phyloP scores from a whole-genome alignment of 2,888 invertebrate genomes.

The Polymixis lichenea region DNA sequence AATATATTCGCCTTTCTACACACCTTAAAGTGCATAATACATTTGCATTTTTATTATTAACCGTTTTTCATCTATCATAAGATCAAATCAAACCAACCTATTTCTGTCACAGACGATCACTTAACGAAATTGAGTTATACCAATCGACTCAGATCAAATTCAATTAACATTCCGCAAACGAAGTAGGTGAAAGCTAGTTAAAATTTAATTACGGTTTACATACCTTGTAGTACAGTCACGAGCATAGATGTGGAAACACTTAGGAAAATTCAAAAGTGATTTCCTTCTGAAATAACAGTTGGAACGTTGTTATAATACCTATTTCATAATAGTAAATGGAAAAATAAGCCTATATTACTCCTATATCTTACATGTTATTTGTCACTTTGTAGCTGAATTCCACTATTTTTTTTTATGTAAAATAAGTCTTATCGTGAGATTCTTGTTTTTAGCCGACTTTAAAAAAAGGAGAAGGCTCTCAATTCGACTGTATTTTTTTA shows the following conservation, averaged over 20 bases:
- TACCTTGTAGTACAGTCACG: conserved; percentile 30
- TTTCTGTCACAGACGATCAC: conserved; percentile 30
- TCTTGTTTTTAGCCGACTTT: too few species aligned
- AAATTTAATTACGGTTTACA: conserved; percentile 50
- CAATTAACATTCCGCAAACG: conserved; percentile 52
- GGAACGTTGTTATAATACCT: too few species aligned
- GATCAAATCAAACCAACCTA: conserved; percentile 24
- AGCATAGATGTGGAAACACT: not conserved
- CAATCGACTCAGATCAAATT: conserved; percentile 44
- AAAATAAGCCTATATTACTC: too few species aligned
- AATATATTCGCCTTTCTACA: not conserved
- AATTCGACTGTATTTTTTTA: too few species aligned
- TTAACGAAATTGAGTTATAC: conserved; percentile 40
- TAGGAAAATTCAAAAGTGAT: conserved; percentile 5
- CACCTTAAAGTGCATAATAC: too few species aligned
- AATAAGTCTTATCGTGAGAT: too few species aligned
- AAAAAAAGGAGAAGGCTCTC: too few species aligned
- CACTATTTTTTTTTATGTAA: too few species aligned
- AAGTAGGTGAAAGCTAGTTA: conserved; percentile 55
- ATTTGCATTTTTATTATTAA: conserved; percentile 1
- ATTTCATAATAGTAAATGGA: too few species aligned
- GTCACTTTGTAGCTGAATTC: too few species aligned
- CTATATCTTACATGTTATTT: too few species aligned
- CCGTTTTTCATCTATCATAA: not conserved
- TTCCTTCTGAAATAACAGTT: not conserved